These are phyloP conservation scores for Otolemur crassicaudatus DNA, from an alignment of 2,797 vertebrate species.

Conservation along the genomic window DNA sequence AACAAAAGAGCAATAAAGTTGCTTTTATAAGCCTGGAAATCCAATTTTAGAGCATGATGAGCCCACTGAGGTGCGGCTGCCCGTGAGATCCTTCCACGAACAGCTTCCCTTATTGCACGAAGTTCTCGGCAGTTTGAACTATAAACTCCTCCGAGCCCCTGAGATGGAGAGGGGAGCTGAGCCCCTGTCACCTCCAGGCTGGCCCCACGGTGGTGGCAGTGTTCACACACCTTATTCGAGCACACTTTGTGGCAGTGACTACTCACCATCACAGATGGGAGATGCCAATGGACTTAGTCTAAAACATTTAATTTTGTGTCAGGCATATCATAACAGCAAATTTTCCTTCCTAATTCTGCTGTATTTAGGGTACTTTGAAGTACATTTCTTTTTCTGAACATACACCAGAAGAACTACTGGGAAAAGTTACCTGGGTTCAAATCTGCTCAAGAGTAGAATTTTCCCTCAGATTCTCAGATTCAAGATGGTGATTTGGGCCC, in stretches of 20 bases:
- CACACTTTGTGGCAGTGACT: neutral
- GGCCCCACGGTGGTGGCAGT: neutral
- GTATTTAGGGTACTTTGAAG: neutral
- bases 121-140: neutral
- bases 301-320: neutral
- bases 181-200: neutral
- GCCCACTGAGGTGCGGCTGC: neutral
- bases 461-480: neutral
- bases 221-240: neutral
- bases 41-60: neutral
- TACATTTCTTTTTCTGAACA: conserved; percentile 17
- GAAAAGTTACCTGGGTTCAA: neutral
- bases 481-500: neutral
- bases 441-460: neutral
- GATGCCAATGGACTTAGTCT: neutral
- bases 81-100: neutral
- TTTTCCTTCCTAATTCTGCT: neutral
- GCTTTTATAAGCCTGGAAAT: conserved; percentile 18
- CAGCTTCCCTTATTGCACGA: neutral
- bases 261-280: neutral
- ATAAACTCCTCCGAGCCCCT: neutral
- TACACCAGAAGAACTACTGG: neutral
- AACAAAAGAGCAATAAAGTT: neutral
- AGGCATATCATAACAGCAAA: neutral
- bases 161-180: neutral